Base-by-base conservation (phyloP, 2,888 invertebrate genomes). In the Drosophila nr. perissopoda region DNA sequence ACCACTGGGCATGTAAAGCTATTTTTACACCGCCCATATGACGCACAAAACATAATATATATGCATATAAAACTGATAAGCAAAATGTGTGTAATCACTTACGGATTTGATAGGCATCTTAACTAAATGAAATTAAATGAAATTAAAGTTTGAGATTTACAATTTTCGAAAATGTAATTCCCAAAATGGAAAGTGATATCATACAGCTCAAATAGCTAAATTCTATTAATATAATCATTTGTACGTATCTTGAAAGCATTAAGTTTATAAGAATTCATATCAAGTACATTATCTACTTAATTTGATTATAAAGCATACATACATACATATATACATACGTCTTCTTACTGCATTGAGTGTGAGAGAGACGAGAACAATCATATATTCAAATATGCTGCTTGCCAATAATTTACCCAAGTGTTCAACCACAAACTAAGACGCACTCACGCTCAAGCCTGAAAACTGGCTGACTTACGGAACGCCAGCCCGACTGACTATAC, bases 341-440 rank as follows among this genome's bases (percentile, higher is more conserved):
- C 4, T 29, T 27, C 10, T 27, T 10, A 4, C 7, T 31, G 11
- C 13, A 4, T 36, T 2, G 13, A 18, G 31, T 36, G 36, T 3
- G 29, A 29, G 33, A 34, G 38, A 38, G 68, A 29, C 18, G 40
- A 60, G 48, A 63, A 76, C 79, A 87, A 83, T 87, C 82, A 83
- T 87, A 78, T 78, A 87, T 83, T 83, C 82, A 83, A 84, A 83
- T 87, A 73, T 78, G 82, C 64, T 72, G 59, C 73, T 76, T 80
- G 76, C 49, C 73, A 79, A 80, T 79, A 80, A 80, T 71, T 80
- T 84, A 63, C 34, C 59, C 75, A 77, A 80, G 81, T 78, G 78
- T 78, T 86, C 67, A 87, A 81, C 83, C 87, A 70, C 83, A 83
- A 74, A 69, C 83, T 78, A 76, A 83, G 83, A 76, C 65, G 71